phyloP scores from a whole-genome alignment of 2,797 vertebrate genomes.

The Pygocentrus nattereri region DNA sequence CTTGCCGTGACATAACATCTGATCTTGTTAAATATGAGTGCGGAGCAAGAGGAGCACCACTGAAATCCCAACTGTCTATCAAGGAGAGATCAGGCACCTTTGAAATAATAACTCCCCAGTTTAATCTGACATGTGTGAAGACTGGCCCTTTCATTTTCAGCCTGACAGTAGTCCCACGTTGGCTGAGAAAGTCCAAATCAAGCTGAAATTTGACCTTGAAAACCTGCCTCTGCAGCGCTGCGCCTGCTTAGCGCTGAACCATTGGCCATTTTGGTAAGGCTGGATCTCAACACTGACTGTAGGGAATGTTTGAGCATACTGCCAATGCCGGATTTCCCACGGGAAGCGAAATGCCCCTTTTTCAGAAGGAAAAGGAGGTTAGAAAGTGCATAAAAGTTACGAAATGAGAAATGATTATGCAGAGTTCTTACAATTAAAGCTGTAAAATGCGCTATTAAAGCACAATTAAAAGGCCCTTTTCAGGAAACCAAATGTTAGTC shows the following conservation, averaged over 20 bases:
- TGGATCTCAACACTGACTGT: slow-evolving; percentile 25
- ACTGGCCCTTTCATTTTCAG: slow-evolving; percentile 40
- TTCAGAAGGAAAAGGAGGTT: slow-evolving; percentile 4
- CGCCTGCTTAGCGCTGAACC: not conserved
- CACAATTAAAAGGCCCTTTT: not conserved
- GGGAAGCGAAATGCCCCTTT: slow-evolving; percentile 1
- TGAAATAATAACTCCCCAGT: slow-evolving; percentile 34
- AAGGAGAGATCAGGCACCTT: slow-evolving; percentile 60
- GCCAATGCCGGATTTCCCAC: slow-evolving; percentile 29
- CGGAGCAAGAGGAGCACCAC: slow-evolving; percentile 28
- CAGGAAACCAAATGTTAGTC: no score
- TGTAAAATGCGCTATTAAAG: not conserved
- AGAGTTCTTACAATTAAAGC: not conserved
- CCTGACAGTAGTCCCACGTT: slow-evolving; percentile 14
- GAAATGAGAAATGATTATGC: not conserved
- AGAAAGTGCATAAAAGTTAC: not conserved
- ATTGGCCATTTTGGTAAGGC: slow-evolving; percentile 29
- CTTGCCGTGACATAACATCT: slow-evolving; percentile 77
- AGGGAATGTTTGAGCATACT: slow-evolving; percentile 26
- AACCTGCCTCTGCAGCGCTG: not conserved
- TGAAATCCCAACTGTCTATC: slow-evolving; percentile 65
- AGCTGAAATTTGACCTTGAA: slow-evolving; percentile 32
- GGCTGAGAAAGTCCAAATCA: slow-evolving; percentile 13
- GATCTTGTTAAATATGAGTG: slow-evolving; percentile 68
- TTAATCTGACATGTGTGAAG: slow-evolving; percentile 39